These are phyloP conservation scores for Oncopodura yosiiana DNA, from an alignment of 1,140 invertebrate genomes.

Conservation along the genomic window DNA sequence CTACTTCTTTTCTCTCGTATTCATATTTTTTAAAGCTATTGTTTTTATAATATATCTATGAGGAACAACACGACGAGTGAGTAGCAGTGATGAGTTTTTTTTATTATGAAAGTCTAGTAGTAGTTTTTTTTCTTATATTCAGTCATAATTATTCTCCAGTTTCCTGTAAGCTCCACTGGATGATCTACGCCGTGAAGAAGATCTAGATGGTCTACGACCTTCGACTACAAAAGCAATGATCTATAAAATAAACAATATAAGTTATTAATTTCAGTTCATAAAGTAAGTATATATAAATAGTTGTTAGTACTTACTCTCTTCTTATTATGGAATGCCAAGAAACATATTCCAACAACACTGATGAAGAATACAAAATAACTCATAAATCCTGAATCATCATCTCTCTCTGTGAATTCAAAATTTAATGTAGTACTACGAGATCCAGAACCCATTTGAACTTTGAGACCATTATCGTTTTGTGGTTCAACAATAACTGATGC, in stretches of 20 bases:
- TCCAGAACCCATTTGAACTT: not conserved
- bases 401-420: constrained; percentile 3
- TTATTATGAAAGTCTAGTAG: no score
- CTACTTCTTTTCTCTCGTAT: no score
- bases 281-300: not conserved
- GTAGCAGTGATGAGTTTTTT: no score
- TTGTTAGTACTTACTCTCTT: constrained; percentile 13
- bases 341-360: constrained; percentile 3
- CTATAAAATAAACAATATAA: constrained; percentile 13
- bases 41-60: no score
- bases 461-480: not conserved
- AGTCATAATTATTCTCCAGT: constrained; percentile 27
- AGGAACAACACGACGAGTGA: no score
- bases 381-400: constrained; percentile 17
- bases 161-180: constrained; percentile 11
- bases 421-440: constrained; percentile 11
- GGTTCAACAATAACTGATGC: no score
- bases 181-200: constrained; percentile 1
- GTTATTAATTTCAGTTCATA: not conserved
- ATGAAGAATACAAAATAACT: constrained; percentile 14
- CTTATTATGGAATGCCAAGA: constrained; percentile 20
- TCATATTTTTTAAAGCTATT: no score
- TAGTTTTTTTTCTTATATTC: no score
- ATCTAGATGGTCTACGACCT: constrained; percentile 9
- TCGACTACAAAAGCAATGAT: constrained; percentile 24